Evolutionary conservation across 2,888 invertebrate genomes (phyloP).

Genomic region (Ceraclea dissimilis): DNA sequence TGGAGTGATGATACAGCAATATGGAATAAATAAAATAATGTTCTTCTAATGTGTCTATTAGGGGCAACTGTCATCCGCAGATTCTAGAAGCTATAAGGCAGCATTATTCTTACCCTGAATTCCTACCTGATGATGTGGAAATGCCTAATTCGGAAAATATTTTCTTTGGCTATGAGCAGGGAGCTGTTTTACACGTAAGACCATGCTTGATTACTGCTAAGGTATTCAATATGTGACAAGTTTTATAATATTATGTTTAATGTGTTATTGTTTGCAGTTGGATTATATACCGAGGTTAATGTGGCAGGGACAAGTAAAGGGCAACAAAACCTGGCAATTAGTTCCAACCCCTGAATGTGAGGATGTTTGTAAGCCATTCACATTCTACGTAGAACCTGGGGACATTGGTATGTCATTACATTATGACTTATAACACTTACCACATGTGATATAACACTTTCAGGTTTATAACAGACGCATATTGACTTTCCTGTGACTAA

Average conservation of each 20-base stretch:
- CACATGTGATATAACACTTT: too few species aligned
- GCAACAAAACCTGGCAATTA: conserved; percentile 78
- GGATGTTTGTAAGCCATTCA: conserved; percentile 60
- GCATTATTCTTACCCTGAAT: conserved; percentile 74
- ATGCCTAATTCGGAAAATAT: conserved; percentile 83
- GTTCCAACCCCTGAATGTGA: conserved; percentile 86
- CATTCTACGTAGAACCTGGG: conserved; percentile 74
- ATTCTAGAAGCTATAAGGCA: conserved; percentile 64
- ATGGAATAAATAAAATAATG: too few species aligned
- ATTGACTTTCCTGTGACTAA: too few species aligned
- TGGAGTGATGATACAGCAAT: too few species aligned
- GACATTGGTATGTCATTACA: conserved; percentile 58
- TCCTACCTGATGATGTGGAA: conserved; percentile 84
- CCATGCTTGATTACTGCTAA: neutral
- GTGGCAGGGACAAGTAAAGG: conserved; percentile 89
- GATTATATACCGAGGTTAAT: conserved; percentile 86
- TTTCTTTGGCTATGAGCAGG: conserved; percentile 85
- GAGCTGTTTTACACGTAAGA: conserved; percentile 83
- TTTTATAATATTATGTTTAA: too few species aligned
- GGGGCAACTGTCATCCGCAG: conserved; percentile 83
- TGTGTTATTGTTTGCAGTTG: conserved; percentile 59
- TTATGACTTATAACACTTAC: too few species aligned
- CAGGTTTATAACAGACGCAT: too few species aligned
- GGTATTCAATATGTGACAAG: too few species aligned
- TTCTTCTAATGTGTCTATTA: conserved; percentile 30